Evolutionary conservation across 2,888 invertebrate genomes (phyloP), one percentile per base, ranked within the genome.

Genomic region (Eristalis pertinax): DNA sequence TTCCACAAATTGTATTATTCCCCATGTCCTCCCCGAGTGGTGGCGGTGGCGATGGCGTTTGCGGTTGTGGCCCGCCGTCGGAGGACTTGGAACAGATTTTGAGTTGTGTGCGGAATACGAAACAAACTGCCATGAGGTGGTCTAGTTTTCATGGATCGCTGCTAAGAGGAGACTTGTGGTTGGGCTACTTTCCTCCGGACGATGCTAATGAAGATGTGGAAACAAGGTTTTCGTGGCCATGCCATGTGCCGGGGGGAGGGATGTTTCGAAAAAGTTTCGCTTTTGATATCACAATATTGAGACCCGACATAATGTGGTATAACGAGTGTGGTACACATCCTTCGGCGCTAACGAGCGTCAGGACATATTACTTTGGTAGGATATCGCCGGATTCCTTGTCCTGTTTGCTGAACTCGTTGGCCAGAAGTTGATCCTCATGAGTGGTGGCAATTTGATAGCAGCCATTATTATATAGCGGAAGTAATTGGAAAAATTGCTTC

Each of bases 51-150:
- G 60, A 50, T 15, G 56, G 58, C 69, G 38, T 22, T 35, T 24
- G 64, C 60, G 38, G 50, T 64, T 73, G 19, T 15, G 68, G 35
- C 43, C n/a, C 70, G n/a, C 15, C 7, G 65, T 77, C 73, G 68
- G 41, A 15, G 67, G n/a, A 35, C 11, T 63, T 73, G 5, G 22
- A 24, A 26, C 50, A 64, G 76, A 76, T 68, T 76, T 76, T 74
- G 62, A 60, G 65, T 32, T 70, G 62, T 29, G 43, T 22, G 58
- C 13, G 50, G 84, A 73, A 83, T 83, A 69, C 77, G 4, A 83
- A 78, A 73, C 73, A 35, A n/a, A 73, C 32, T 1, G 8, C 50
- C 72, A 63, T 32, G 50, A 75, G 26, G 60, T 38, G 58, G 75
- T 60, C 19, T 19, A 19, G 50, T 75, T 41, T 38, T 60, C 26